Evolutionary conservation across 2,888 invertebrate genomes (phyloP).

Genomic region (Orchesellides sinensis): DNA sequence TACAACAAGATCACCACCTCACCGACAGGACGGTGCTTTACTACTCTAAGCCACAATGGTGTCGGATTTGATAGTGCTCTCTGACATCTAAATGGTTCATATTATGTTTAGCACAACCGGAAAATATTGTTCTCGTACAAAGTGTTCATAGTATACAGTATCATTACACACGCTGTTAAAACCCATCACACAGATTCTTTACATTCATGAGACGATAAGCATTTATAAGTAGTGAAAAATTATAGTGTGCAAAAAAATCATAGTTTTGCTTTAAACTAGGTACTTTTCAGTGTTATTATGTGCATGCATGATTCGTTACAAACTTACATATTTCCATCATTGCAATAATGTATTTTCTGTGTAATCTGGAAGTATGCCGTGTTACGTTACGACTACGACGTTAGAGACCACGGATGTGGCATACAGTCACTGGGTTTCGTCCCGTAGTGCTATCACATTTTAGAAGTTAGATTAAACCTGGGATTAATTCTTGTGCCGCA

Average conservation of each 20-base stretch:
- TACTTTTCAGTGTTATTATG: too few species aligned
- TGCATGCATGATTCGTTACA: too few species aligned
- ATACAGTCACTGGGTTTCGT: neutral
- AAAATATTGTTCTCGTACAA: slow-evolving; percentile 38
- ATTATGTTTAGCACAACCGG: slow-evolving; percentile 42
- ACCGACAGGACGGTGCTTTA: too few species aligned
- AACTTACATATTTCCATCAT: neutral
- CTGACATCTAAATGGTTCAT: slow-evolving; percentile 50
- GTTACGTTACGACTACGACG: neutral
- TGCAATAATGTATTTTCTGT: neutral
- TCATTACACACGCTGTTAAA: neutral
- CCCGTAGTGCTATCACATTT: neutral
- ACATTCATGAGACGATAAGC: neutral
- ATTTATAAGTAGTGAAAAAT: slow-evolving; percentile 4
- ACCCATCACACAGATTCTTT: too few species aligned
- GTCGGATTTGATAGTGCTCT: too few species aligned
- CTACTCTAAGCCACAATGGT: too few species aligned
- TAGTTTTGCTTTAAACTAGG: too few species aligned
- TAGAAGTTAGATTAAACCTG: slow-evolving; percentile 16
- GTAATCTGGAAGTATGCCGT: neutral
- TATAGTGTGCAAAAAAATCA: too few species aligned
- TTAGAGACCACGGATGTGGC: neutral
- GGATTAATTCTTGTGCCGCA: slow-evolving; percentile 34
- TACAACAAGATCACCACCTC: too few species aligned
- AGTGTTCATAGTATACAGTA: neutral